A percentile compares a stretch with the other conserved stretches of the same genome.
These are phyloP conservation scores for Elysia crispata DNA, from an alignment of 2,888 invertebrate species.

Conservation along the genomic window DNA sequence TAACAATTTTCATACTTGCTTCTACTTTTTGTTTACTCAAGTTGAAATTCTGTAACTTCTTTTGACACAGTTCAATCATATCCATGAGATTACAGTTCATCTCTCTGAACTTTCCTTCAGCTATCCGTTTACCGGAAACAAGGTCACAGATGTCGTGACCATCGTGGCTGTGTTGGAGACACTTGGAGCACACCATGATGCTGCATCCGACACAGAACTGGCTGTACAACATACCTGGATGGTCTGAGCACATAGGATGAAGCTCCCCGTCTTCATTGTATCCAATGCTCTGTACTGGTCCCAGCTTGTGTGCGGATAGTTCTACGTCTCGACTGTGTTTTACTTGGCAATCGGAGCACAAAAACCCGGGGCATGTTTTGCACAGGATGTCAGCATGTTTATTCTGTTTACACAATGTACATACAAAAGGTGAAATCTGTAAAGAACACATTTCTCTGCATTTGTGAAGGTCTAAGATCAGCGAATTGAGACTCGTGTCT, in stretches of 20 bases:
- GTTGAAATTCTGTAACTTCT: slow-evolving; percentile 11
- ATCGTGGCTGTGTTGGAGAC: not conserved
- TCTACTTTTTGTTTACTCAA: not conserved
- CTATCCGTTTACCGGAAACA: not conserved
- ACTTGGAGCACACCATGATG: not conserved
- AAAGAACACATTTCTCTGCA: not conserved
- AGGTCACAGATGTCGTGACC: slow-evolving; percentile 4
- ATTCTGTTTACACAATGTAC: slow-evolving; percentile 15
- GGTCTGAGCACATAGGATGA: not conserved
- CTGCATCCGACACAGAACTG: slow-evolving; percentile 9
- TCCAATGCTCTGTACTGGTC: not conserved
- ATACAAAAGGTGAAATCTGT: slow-evolving; percentile 30
- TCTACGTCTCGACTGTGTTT: not conserved
- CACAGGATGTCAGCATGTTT: slow-evolving; percentile 16
- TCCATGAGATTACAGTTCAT: not conserved
- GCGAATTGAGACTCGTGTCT: not conserved
- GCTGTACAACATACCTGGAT: not conserved
- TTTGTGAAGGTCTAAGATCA: not conserved
- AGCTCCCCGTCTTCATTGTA: not conserved
- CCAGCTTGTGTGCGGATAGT: not conserved
- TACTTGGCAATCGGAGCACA: slow-evolving; percentile 12
- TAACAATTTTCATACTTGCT: no score
- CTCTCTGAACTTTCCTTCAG: not conserved
- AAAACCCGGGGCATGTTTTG: slow-evolving; percentile 13
- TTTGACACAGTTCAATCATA: not conserved